Percentiles rank a stretch among this genome's conserved stretches.
Conservation (phyloP, 2,888 invertebrate species). For the Synanthedon andrenaeformis region DNA sequence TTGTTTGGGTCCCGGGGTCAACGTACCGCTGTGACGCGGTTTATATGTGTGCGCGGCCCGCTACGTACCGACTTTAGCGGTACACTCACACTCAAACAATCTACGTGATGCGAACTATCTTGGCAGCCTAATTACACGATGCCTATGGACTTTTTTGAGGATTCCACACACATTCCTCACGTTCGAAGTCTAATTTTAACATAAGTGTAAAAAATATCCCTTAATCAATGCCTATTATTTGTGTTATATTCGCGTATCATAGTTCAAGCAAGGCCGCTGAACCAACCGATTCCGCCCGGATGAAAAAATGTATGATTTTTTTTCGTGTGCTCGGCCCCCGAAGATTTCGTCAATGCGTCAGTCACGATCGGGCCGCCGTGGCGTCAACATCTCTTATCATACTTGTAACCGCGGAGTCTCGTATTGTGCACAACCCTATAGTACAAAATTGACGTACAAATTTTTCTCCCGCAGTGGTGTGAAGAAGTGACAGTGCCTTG, state of each 20-base stretch:
- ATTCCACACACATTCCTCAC: conserved; percentile 8
- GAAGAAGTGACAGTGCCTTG: conserved; percentile 60
- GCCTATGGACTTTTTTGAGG: background rate
- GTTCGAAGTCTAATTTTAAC: conserved; percentile 1
- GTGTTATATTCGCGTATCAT: conserved; percentile 19
- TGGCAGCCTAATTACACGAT: conserved; percentile 45
- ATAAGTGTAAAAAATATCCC: conserved; percentile 16
- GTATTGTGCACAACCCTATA: conserved; percentile 61
- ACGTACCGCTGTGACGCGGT: conserved; percentile 52
- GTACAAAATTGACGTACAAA: conserved; percentile 66
- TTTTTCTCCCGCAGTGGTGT: conserved; percentile 51
- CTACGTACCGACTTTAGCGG: conserved; percentile 27
- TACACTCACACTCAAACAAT: conserved; percentile 41
- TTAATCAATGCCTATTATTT: conserved; percentile 19
- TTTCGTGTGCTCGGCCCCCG: conserved; percentile 52
- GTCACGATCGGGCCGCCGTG: conserved; percentile 53
- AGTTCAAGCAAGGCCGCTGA: conserved; percentile 47
- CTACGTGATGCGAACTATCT: conserved; percentile 25
- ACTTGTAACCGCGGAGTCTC: conserved; percentile 38
- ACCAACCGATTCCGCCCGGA: conserved; percentile 63
- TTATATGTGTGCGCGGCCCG: conserved; percentile 51
- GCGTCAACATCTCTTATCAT: conserved; percentile 47
- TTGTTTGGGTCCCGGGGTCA: conserved; percentile 68
- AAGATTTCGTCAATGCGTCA: conserved; percentile 66
- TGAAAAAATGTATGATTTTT: conserved; percentile 60